Conservation (phyloP, 2,797 vertebrate genomes). For the Arctocebus calabarensis region DNA sequence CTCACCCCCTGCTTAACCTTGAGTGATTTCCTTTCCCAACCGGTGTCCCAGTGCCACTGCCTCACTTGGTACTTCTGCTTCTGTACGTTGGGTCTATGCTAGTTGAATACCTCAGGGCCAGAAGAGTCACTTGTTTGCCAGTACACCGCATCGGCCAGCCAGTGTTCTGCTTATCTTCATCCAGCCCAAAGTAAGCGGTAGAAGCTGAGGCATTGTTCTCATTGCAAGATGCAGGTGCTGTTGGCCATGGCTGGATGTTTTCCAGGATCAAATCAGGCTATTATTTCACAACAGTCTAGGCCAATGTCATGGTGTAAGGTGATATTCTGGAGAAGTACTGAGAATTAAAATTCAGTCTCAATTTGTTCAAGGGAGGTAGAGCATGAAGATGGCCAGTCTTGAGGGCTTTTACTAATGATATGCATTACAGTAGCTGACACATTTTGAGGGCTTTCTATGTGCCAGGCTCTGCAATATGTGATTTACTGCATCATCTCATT, state of each 20-base stretch:
- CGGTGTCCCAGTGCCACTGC: not conserved
- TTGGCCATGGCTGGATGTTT: not conserved
- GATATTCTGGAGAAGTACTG: not conserved
- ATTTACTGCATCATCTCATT: not conserved
- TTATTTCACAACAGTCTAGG: not conserved
- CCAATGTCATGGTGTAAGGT: not conserved
- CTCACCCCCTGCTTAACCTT: slow-evolving; percentile 38
- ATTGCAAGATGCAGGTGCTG: not conserved
- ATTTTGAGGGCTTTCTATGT: not conserved
- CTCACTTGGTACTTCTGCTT: not conserved
- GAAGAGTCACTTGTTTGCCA: not conserved
- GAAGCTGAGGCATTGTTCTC: not conserved
- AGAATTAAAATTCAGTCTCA: not conserved
- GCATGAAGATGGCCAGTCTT: not conserved
- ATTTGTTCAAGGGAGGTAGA: not conserved
- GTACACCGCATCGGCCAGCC: not conserved
- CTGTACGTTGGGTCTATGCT: not conserved
- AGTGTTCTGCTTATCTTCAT: not conserved
- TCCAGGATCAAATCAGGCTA: not conserved
- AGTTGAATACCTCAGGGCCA: not conserved
- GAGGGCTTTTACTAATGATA: not conserved
- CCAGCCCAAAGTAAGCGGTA: not conserved
- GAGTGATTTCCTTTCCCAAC: slow-evolving; percentile 28
- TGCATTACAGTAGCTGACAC: not conserved
- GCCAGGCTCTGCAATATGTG: not conserved